Percentiles rank a stretch among this genome's conserved stretches.
These are phyloP conservation scores for Spodoptera picta DNA, from an alignment of 2,888 invertebrate genomes.

Conservation along the genomic window DNA sequence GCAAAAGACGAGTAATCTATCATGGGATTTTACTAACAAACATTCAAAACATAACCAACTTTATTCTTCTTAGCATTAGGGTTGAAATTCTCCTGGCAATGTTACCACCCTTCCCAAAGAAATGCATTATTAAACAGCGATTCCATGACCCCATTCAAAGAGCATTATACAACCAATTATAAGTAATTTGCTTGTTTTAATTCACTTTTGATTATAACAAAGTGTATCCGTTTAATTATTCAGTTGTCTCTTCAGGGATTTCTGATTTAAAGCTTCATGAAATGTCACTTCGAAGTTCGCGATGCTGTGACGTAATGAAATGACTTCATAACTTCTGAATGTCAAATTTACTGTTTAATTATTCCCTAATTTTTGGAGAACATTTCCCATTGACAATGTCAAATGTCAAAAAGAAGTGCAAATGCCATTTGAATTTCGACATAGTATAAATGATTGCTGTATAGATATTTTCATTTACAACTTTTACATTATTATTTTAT, in stretches of 20 bases:
- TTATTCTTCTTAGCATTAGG: conserved; percentile 17
- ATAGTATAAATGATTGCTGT: too few species aligned
- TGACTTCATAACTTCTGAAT: too few species aligned
- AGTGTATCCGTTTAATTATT: conserved; percentile 82
- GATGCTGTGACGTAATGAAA: too few species aligned
- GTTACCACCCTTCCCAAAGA: conserved; percentile 62
- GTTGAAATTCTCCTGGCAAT: conserved; percentile 38
- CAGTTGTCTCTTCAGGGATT: conserved; percentile 55
- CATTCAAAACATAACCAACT: conserved; percentile 21
- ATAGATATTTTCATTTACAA: too few species aligned
- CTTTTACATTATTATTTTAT: too few species aligned
- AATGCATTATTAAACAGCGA: conserved; percentile 84
- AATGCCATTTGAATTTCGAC: too few species aligned
- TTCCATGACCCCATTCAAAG: conserved; percentile 83
- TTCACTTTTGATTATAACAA: conserved; percentile 85
- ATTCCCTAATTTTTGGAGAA: too few species aligned
- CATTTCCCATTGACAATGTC: too few species aligned
- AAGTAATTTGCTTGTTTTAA: conserved; percentile 87
- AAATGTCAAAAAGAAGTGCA: too few species aligned
- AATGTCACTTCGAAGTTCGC: background rate
- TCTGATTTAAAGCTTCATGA: conserved; percentile 13
- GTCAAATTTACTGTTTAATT: too few species aligned
- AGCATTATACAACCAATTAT: conserved; percentile 80
- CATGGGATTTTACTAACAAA: conserved; percentile 65
- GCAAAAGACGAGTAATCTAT: conserved; percentile 74